phyloP scores from a whole-genome alignment of 30 jellyfish, hydroid and myxozoan species.

The Sanderia malayensis region DNA sequence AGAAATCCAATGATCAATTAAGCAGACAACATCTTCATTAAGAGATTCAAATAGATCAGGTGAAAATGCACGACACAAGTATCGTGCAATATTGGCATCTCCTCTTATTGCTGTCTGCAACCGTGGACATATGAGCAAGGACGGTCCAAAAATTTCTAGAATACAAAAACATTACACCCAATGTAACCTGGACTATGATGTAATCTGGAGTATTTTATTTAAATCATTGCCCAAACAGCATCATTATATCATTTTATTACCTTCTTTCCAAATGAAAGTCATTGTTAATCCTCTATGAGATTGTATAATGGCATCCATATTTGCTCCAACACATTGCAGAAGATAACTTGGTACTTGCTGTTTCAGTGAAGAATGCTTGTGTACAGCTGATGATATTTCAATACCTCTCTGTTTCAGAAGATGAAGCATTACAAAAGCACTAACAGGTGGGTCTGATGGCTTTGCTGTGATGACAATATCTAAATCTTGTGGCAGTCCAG shows the following conservation, averaged over 20 bases:
- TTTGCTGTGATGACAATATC: conserved; percentile 52
- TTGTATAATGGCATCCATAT: conserved; percentile 18
- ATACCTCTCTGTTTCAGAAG: conserved; percentile 34
- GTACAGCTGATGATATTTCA: conserved; percentile 34
- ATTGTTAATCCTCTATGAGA: conserved; percentile 33
- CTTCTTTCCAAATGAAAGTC: conserved; percentile 79
- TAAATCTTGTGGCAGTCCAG: conserved; percentile 19
- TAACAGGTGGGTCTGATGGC: conserved; percentile 64
- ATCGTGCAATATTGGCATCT: conserved; percentile 84
- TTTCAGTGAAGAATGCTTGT: conserved; percentile 52
- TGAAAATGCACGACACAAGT: conserved; percentile 60
- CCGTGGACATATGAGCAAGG: conserved; percentile 71
- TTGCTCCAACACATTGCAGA: conserved; percentile 14
- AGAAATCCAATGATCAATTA: conserved; percentile 59
- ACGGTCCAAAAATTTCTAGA: conserved; percentile 83
- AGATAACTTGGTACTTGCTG: conserved; percentile 8
- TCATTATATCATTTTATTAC: no score
- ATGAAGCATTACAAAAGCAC: conserved; percentile 55
- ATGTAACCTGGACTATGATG: no score
- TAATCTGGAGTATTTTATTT: no score
- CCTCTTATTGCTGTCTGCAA: conserved; percentile 79
- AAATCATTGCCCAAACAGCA: no score
- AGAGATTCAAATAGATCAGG: conserved; percentile 73
- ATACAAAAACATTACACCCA: not conserved
- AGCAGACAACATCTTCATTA: conserved; percentile 28